Percentiles rank a stretch among this genome's conserved stretches.
These are phyloP conservation scores for Todiramphus saurophagus DNA, from an alignment of 2,113 vertebrate genomes.

Conservation along the genomic window DNA sequence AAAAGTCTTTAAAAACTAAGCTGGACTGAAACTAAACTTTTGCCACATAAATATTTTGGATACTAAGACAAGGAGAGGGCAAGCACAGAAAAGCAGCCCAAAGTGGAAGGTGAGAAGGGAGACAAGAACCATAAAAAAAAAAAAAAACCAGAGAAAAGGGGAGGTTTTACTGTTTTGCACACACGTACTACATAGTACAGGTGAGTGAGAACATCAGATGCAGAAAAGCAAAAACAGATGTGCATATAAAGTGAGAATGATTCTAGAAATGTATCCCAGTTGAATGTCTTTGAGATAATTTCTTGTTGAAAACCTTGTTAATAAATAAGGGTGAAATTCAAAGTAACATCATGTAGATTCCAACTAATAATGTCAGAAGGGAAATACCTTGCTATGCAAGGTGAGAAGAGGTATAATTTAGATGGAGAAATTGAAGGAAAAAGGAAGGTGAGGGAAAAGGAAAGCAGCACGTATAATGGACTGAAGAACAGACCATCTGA, in stretches of 20 bases:
- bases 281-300: not conserved
- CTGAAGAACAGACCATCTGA: not conserved
- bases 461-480: not conserved
- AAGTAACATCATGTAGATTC: not conserved
- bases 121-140: not conserved
- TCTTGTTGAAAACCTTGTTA: not conserved
- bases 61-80: not conserved
- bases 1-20: not conserved
- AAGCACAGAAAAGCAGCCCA: not conserved
- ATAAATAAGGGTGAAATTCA: not conserved
- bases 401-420: not conserved
- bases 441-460: not conserved
- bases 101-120: not conserved
- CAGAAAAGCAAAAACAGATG: not conserved
- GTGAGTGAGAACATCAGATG: not conserved
- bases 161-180: not conserved
- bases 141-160: not conserved
- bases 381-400: not conserved
- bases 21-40: not conserved
- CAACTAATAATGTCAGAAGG: not conserved
- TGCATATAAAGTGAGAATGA: not conserved
- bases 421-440: not conserved
- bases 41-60: not conserved
- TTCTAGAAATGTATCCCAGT: not conserved
- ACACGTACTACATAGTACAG: not conserved